These are phyloP conservation scores for Phlogophora meticulosa DNA, from an alignment of 2,888 invertebrate genomes.

Conservation along the genomic window DNA sequence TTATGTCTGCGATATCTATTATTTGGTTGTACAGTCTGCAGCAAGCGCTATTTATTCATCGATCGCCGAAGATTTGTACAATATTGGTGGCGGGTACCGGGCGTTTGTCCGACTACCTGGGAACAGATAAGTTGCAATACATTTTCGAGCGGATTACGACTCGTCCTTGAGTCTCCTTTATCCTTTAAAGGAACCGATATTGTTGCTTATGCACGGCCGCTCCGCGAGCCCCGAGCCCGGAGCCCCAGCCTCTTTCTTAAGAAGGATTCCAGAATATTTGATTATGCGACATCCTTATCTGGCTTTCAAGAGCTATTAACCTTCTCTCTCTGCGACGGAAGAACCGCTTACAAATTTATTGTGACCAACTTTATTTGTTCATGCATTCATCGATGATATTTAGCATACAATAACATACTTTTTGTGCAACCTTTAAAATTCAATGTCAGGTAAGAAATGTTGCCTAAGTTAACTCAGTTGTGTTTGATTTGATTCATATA, in stretches of 20 bases:
- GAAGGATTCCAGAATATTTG: conserved; percentile 87
- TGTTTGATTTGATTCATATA: conserved; percentile 29
- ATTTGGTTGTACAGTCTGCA: conserved; percentile 53
- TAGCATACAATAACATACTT: conserved; percentile 63
- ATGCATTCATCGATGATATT: conserved; percentile 67
- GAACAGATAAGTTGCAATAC: conserved; percentile 75
- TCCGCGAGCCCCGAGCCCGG: conserved; percentile 64
- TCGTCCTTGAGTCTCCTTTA: conserved; percentile 83
- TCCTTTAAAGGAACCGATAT: conserved; percentile 86
- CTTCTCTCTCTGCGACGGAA: conserved; percentile 75
- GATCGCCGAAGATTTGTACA: conserved; percentile 62
- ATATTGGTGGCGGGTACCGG: conserved; percentile 60
- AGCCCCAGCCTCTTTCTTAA: conserved; percentile 79
- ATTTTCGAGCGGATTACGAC: conserved; percentile 82
- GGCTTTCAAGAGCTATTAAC: conserved; percentile 84
- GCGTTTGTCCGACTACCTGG: conserved; percentile 68
- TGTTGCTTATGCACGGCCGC: conserved; percentile 86
- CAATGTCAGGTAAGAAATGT: conserved; percentile 30
- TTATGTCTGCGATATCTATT: conserved; percentile 48
- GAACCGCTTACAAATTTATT: conserved; percentile 76
- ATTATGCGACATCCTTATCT: conserved; percentile 85
- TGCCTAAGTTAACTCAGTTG: conserved; percentile 21
- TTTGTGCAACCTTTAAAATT: conserved; percentile 56
- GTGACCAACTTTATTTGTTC: conserved; percentile 70
- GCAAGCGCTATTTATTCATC: conserved; percentile 50